A percentile compares a stretch with the other conserved stretches of the same genome.
phyloP scores from a whole-genome alignment of 2,113 vertebrate species.

The Fulica atra region DNA sequence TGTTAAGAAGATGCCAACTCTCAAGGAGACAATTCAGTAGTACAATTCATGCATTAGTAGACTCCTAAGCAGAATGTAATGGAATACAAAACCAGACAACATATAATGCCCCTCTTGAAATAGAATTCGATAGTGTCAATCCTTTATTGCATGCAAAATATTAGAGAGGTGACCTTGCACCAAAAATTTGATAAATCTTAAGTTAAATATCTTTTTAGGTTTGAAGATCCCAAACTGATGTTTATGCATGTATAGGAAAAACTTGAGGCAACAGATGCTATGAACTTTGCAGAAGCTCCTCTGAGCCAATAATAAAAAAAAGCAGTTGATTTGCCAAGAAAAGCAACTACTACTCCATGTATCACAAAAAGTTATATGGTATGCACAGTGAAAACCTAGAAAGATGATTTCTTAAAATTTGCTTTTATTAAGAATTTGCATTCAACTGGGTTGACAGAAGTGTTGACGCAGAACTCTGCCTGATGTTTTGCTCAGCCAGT shows the following conservation, averaged over 20 bases:
- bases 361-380: neutral
- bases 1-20: neutral
- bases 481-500: neutral
- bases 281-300: neutral
- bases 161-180: neutral
- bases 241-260: neutral
- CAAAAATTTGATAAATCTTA: neutral
- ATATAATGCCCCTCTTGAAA: neutral
- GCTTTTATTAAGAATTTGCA: neutral
- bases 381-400: neutral
- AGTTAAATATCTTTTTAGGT: neutral
- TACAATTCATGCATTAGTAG: neutral
- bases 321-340: neutral
- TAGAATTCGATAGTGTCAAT: neutral
- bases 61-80: neutral
- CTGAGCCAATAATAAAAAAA: neutral
- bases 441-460: neutral
- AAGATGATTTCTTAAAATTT: rapidly evolving
- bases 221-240: neutral
- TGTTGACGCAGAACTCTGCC: neutral
- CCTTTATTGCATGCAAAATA: neutral
- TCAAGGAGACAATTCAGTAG: neutral
- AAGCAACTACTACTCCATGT: neutral
- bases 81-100: neutral
- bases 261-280: neutral